Evolutionary conservation across 2,797 vertebrate genomes (phyloP).

Genomic region (Pseudochirops cupreus): DNA sequence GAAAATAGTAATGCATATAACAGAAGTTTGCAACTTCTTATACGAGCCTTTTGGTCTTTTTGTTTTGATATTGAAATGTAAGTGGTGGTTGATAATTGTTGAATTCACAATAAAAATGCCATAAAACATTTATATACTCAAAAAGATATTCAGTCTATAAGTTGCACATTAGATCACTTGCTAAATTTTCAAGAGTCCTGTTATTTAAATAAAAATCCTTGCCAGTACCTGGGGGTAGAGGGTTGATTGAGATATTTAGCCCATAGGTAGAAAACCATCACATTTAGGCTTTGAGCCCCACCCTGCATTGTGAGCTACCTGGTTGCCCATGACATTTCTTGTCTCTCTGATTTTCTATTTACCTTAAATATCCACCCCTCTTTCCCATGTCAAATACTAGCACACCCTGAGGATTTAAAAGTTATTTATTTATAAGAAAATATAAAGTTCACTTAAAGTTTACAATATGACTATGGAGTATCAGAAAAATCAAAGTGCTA

Average conservation of each 20-base stretch:
- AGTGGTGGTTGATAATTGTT: background rate
- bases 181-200: background rate
- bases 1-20: background rate
- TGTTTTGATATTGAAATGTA: background rate
- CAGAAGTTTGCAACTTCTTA: background rate
- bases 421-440: background rate
- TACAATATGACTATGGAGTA: background rate
- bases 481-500: background rate
- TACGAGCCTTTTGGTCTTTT: background rate
- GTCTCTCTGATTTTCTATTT: background rate
- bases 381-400: background rate
- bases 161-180: background rate
- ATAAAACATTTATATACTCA: too few species aligned
- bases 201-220: background rate
- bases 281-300: too few species aligned
- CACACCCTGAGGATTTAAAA: background rate
- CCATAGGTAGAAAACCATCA: too few species aligned
- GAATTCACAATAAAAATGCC: background rate
- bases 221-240: background rate
- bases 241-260: too few species aligned
- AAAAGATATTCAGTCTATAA: background rate
- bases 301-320: too few species aligned
- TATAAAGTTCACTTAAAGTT: background rate
- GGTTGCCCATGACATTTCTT: too few species aligned
- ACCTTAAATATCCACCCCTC: background rate